Percentiles rank a stretch among this genome's conserved stretches.
These are phyloP conservation scores for Idaea aversata DNA, from an alignment of 2,888 invertebrate species.

Conservation along the genomic window DNA sequence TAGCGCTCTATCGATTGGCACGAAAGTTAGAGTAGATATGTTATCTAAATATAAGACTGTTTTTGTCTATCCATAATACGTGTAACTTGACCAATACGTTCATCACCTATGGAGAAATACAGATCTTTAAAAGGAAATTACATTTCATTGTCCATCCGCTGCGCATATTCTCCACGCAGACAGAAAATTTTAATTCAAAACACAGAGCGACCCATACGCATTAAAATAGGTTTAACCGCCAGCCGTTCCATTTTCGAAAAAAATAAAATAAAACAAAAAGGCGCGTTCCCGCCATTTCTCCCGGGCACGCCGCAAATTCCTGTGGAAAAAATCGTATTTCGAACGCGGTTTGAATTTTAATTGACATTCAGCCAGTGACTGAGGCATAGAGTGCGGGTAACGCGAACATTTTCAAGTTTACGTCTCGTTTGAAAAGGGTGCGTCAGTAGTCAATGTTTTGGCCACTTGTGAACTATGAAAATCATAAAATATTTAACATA, in stretches of 20 bases:
- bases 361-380: constrained; percentile 70
- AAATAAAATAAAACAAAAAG: constrained; percentile 77
- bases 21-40: background rate
- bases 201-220: constrained; percentile 76
- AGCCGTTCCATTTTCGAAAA: constrained; percentile 76
- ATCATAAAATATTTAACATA: constrained; percentile 34
- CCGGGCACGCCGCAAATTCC: constrained; percentile 76
- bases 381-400: constrained; percentile 47
- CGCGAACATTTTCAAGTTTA: constrained; percentile 67
- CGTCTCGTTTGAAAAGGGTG: constrained; percentile 52
- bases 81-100: background rate
- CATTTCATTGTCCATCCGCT: constrained; percentile 68
- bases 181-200: constrained; percentile 75
- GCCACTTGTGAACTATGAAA: constrained; percentile 62
- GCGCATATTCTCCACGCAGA: constrained; percentile 31
- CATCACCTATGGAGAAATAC: background rate
- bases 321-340: constrained; percentile 80
- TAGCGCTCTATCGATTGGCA: background rate
- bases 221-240: constrained; percentile 79
- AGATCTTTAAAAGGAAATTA: constrained; percentile 62
- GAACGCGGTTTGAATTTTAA: constrained; percentile 81
- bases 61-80: background rate
- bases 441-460: constrained; percentile 39
- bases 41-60: background rate
- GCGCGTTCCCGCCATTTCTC: constrained; percentile 77